phyloP scores from a whole-genome alignment of 2,797 vertebrate genomes.

The Silurus lanzhouensis region DNA sequence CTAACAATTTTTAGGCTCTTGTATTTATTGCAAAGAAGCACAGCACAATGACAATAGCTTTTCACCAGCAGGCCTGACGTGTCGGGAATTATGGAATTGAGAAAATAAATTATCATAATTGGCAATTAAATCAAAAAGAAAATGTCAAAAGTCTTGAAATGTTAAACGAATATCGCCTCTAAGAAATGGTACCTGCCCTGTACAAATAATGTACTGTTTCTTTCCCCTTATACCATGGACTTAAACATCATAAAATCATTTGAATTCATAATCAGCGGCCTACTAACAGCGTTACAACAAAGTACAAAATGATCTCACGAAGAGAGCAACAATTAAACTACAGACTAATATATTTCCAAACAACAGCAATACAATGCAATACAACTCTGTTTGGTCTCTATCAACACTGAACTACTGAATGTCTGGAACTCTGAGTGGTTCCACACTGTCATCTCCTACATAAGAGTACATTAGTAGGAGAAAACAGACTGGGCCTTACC shows the following conservation, averaged over 20 bases:
- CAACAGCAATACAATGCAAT: conserved; percentile 53
- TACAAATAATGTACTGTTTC: conserved; percentile 25
- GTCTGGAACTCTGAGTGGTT: conserved; percentile 29
- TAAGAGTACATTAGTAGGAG: not conserved
- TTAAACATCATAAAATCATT: conserved; percentile 21
- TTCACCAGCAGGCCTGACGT: conserved; percentile 66
- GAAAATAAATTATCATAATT: not conserved
- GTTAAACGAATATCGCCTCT: conserved; percentile 19
- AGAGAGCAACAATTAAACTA: conserved; percentile 52
- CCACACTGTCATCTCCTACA: conserved; percentile 9
- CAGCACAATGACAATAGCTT: conserved; percentile 65
- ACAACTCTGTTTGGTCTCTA: conserved; percentile 40
- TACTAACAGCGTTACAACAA: conserved; percentile 53
- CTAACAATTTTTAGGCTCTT: conserved; percentile 34
- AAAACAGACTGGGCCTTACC: conserved; percentile 5
- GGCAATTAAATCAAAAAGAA: conserved; percentile 41
- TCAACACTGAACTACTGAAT: conserved; percentile 34
- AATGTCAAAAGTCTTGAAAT: conserved; percentile 14
- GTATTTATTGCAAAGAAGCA: conserved; percentile 73
- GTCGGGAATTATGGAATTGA: conserved; percentile 31
- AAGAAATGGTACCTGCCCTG: conserved; percentile 32
- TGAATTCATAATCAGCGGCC: conserved; percentile 35
- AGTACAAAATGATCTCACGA: conserved; percentile 48
- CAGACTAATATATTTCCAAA: conserved; percentile 53
- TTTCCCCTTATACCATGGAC: conserved; percentile 6